Percentiles rank a stretch among this genome's conserved stretches.
Conservation (phyloP, 2,113 vertebrate genomes). For the Theropithecus gelada region DNA sequence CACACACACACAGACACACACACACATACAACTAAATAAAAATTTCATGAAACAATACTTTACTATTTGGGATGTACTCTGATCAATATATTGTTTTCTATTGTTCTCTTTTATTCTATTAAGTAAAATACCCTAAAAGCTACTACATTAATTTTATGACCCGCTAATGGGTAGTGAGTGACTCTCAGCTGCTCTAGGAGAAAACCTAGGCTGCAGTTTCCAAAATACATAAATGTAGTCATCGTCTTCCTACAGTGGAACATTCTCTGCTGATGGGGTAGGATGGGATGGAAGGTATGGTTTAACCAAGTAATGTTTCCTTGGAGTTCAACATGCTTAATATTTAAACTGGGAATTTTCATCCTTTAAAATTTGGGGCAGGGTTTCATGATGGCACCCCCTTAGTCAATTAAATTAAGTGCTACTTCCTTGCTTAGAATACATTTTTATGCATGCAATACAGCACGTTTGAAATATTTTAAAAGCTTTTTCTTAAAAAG, state of each 20-base stretch:
- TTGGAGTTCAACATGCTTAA: background rate
- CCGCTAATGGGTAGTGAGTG: background rate
- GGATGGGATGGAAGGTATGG: background rate
- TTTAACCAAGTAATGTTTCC: background rate
- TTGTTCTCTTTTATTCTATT: background rate
- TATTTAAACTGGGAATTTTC: constrained; percentile 8
- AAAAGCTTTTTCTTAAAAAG: background rate
- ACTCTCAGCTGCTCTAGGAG: background rate
- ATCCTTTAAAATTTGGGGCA: constrained; percentile 15
- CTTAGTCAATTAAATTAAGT: constrained; percentile 33
- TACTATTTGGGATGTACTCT: background rate
- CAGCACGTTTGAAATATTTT: background rate
- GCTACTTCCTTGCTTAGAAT: background rate
- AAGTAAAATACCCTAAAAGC: background rate
- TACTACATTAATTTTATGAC: constrained; percentile 9
- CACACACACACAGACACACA: background rate
- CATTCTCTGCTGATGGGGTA: background rate
- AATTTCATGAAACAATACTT: background rate
- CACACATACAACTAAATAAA: background rate
- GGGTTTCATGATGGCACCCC: constrained; percentile 17
- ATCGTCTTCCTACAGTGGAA: background rate
- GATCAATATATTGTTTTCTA: background rate
- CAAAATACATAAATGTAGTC: background rate
- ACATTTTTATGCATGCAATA: background rate
- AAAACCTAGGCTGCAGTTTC: background rate